A percentile compares a stretch with the other conserved stretches of the same genome.
These are phyloP conservation scores for Chymomyza amoena DNA, from an alignment of 2,888 invertebrate genomes.

Conservation along the genomic window DNA sequence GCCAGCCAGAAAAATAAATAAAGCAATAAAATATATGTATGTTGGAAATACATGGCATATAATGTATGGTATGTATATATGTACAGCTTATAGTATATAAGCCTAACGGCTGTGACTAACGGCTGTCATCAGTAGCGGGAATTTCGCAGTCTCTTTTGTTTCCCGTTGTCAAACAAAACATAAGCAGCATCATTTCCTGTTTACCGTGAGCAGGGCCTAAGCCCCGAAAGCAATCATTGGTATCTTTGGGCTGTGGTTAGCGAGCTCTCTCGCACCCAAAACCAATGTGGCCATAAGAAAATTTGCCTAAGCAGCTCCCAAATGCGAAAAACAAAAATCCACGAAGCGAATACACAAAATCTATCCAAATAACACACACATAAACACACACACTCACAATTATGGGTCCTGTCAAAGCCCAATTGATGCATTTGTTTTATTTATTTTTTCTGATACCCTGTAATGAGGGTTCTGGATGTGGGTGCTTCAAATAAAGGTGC, in stretches of 20 bases:
- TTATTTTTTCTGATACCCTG: background rate
- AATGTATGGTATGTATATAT: background rate
- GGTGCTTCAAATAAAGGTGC: no score
- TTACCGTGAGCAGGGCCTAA: conserved; percentile 38
- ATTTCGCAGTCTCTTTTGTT: background rate
- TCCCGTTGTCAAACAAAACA: conserved; percentile 28
- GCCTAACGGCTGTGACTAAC: background rate
- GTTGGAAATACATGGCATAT: background rate
- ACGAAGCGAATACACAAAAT: conserved; percentile 3
- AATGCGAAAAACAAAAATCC: background rate
- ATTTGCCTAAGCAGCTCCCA: background rate
- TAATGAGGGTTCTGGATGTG: background rate
- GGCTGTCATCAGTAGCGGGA: background rate
- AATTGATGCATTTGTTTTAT: background rate
- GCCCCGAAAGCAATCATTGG: background rate
- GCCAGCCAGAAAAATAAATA: conserved; percentile 4
- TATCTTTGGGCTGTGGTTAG: background rate
- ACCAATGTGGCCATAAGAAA: background rate
- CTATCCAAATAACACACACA: conserved; percentile 16
- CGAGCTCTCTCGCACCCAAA: background rate
- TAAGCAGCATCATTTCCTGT: conserved; percentile 46
- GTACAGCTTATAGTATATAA: background rate
- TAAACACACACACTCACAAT: background rate
- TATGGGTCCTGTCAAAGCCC: conserved; percentile 22
- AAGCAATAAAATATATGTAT: background rate